Percentiles rank a stretch among this genome's conserved stretches.
Conservation (phyloP, 2,113 vertebrate genomes). For the Catagonus wagneri region DNA sequence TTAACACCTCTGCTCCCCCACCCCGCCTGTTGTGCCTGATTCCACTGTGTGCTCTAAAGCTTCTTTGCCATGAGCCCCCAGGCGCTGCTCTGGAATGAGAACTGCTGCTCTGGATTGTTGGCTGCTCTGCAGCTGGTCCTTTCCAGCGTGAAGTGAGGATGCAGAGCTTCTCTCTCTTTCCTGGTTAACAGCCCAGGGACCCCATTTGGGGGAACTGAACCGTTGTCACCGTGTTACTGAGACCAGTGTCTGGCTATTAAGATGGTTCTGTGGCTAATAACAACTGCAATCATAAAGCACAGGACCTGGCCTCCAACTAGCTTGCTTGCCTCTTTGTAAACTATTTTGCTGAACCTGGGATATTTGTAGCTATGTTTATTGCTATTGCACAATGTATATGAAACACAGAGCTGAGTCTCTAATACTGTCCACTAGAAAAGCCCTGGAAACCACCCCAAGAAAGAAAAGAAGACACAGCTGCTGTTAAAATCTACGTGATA, state of each 20-base stretch:
- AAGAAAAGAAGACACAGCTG: not conserved
- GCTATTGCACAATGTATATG: not conserved
- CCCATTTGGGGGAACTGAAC: too few relatives aligned
- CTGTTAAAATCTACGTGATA: slow-evolving; percentile 77
- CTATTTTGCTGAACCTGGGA: not conserved
- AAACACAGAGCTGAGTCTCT: not conserved
- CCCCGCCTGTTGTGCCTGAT: not conserved
- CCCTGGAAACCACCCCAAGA: not conserved
- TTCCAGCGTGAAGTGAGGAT: not conserved
- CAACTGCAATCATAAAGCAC: not conserved
- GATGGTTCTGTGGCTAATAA: not conserved
- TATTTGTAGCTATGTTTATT: not conserved
- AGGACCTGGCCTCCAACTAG: not conserved
- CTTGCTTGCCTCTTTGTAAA: not conserved
- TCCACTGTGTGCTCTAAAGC: not conserved
- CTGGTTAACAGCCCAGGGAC: not conserved
- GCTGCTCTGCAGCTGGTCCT: not conserved
- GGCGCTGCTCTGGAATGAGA: not conserved
- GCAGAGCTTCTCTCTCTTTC: not conserved
- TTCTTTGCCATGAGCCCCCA: not conserved
- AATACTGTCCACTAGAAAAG: not conserved
- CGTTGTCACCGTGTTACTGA: not conserved
- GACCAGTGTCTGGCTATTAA: not conserved
- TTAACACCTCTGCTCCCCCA: fast-evolving
- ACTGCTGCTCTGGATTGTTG: too few relatives aligned